Conservation (phyloP, 2,888 invertebrate species). For the Leistus spinibarbis region DNA sequence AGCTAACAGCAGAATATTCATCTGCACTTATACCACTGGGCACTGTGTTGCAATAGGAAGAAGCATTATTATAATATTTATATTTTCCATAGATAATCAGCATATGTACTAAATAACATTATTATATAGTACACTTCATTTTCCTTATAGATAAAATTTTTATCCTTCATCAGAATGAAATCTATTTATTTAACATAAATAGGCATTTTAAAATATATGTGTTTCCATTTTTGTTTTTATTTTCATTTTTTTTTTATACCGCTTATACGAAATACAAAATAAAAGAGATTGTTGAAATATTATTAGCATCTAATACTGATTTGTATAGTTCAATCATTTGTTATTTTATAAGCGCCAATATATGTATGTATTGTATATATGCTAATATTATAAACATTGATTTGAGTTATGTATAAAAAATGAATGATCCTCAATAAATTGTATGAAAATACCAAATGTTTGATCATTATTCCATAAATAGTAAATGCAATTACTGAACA, state of each 20-base stretch:
- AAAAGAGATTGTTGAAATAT: not conserved
- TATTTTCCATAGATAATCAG: slow-evolving; percentile 38
- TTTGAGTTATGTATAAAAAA: not conserved
- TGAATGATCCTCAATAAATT: not conserved
- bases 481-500: not conserved
- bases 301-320: slow-evolving; percentile 32
- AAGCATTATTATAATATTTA: slow-evolving; percentile 49
- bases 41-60: slow-evolving; percentile 51
- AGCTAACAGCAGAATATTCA: slow-evolving; percentile 47
- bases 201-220: not conserved
- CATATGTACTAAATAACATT: slow-evolving; percentile 40
- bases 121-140: slow-evolving; percentile 35
- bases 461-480: not conserved
- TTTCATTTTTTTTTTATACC: not conserved
- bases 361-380: not conserved
- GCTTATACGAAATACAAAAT: not conserved
- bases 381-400: not conserved
- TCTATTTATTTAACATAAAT: slow-evolving; percentile 10
- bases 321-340: slow-evolving; percentile 7
- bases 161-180: slow-evolving; percentile 3
- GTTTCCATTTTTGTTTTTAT: not conserved
- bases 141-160: slow-evolving; percentile 28
- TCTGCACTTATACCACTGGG: slow-evolving; percentile 47
- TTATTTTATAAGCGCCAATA: slow-evolving; percentile 27
- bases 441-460: not conserved